These are phyloP conservation scores for Caenorhabditis remanei DNA, from an alignment of 1,140 invertebrate genomes.

Conservation along the genomic window DNA sequence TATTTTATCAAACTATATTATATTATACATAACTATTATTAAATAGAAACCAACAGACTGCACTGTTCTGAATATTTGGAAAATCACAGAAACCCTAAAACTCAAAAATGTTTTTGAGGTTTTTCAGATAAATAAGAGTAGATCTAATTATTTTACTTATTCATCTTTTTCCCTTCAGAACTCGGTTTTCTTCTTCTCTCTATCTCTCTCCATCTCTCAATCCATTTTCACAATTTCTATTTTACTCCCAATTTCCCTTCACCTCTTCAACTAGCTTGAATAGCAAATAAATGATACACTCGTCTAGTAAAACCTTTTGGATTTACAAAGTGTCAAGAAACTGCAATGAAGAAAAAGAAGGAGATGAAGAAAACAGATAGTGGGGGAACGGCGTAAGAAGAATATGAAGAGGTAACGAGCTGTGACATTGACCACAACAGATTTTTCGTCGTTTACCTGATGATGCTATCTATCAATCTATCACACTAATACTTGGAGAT, in stretches of 20 bases:
- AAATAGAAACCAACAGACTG: too few relatives aligned
- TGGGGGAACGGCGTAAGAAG: not conserved
- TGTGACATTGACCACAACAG: constrained; percentile 36
- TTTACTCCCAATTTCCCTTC: constrained; percentile 41
- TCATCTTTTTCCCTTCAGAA: constrained; percentile 33
- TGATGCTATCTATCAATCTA: constrained; percentile 36
- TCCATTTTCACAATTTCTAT: constrained; percentile 19
- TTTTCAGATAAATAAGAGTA: constrained; percentile 51
- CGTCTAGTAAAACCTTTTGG: constrained; percentile 10
- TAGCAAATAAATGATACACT: constrained; percentile 53
- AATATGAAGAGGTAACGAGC: not conserved
- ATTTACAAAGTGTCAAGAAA: constrained; percentile 24
- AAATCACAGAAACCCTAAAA: too few relatives aligned
- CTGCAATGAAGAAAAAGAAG: not conserved
- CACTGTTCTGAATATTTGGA: too few relatives aligned
- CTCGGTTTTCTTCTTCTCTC: constrained; percentile 16
- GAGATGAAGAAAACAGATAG: not conserved
- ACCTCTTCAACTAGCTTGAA: constrained; percentile 44
- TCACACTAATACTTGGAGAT: constrained; percentile 5
- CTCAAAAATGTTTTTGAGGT: not conserved
- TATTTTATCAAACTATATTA: too few relatives aligned
- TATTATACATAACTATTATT: too few relatives aligned
- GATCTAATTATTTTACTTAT: constrained; percentile 52
- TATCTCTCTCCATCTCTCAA: not conserved
- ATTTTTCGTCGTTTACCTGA: not conserved